These are phyloP conservation scores for Pollenia amentaria DNA, from an alignment of 2,888 invertebrate species.

Conservation along the genomic window DNA sequence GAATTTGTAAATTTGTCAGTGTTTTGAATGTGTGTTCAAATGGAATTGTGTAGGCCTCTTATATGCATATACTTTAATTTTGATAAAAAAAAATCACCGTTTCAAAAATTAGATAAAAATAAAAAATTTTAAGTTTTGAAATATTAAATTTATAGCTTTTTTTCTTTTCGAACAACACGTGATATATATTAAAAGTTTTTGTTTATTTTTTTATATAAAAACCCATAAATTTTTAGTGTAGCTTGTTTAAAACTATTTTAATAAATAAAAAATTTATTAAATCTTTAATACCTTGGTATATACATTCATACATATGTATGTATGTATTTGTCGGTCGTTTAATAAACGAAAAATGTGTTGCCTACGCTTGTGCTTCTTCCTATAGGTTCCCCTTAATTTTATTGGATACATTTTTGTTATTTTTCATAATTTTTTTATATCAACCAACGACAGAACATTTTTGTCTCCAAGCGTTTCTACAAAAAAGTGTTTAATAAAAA, in stretches of 20 bases:
- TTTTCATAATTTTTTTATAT: neutral
- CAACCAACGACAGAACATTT: neutral
- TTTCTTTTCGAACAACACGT: neutral
- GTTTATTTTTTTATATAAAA: neutral
- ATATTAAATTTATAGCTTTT: too few relatives aligned
- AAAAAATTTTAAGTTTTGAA: too few relatives aligned
- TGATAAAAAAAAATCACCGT: too few relatives aligned
- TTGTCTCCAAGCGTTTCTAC: slow-evolving; percentile 12
- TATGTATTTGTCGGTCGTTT: neutral
- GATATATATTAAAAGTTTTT: slow-evolving; percentile 2
- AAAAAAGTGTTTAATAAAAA: neutral
- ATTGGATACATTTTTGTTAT: slow-evolving; percentile 20
- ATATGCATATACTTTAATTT: too few relatives aligned
- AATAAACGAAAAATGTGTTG: too few relatives aligned
- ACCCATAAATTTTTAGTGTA: neutral
- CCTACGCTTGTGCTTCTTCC: slow-evolving; percentile 7
- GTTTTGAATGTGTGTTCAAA: too few relatives aligned
- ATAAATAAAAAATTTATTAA: neutral
- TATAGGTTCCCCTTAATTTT: slow-evolving; percentile 5
- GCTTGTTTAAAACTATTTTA: too few relatives aligned
- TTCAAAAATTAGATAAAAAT: too few relatives aligned
- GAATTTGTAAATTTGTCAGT: too few relatives aligned
- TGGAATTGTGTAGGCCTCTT: too few relatives aligned
- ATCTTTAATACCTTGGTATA: too few relatives aligned
- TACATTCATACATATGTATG: neutral